Base-by-base conservation (phyloP, 2,113 vertebrate species). In the Rousettus leschenaultii region DNA sequence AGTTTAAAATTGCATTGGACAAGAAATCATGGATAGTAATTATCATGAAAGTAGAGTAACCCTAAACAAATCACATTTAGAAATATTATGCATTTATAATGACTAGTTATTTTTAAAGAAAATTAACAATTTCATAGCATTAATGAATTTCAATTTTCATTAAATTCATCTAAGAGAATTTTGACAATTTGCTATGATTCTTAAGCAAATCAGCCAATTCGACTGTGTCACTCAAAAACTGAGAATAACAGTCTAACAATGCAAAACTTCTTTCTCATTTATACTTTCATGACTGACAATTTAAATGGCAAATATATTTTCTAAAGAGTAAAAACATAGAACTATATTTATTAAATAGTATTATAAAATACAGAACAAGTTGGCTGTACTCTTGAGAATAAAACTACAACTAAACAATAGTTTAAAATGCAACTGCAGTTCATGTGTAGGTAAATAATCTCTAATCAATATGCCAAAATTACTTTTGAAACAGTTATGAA, bases 381-480 rank as follows among this genome's bases (percentile, higher is more conserved):
- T 55, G 4, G 13, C 2, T 75, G 1, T 38, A 68, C 18, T 57
- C 70, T 86, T 40, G 78, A 30, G 33, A 84, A 86, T 93, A 89
- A 95, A 63, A 30, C 26, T 24, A 63, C 9, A 74, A 86, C 22
- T 79, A 89, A 95, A 63, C 40, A 92, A 78, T 16, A 88, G 43
- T n/a, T 77, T 6, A 13, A 57, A 91, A 87, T 55, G 3, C n/a
- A 83, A 84, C 45, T 78, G 28, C 21, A 45, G 33, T 93, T 79
- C 43, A 30, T 80, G 2, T 45, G 15, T n/a, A 91, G 24, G n/a
- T 57, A 89, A 91, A 91, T 3, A 30, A 24, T 57, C 28, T 82
- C 53, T 95, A 86, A 80, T 97, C 80, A 66, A 86, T 88, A 75
- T 10, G 9, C 18, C 15, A 85, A 66, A 94, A 71, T 73, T 77